Evolutionary conservation across 2,113 vertebrate species (phyloP).

Genomic region (Tiliqua scincoides): DNA sequence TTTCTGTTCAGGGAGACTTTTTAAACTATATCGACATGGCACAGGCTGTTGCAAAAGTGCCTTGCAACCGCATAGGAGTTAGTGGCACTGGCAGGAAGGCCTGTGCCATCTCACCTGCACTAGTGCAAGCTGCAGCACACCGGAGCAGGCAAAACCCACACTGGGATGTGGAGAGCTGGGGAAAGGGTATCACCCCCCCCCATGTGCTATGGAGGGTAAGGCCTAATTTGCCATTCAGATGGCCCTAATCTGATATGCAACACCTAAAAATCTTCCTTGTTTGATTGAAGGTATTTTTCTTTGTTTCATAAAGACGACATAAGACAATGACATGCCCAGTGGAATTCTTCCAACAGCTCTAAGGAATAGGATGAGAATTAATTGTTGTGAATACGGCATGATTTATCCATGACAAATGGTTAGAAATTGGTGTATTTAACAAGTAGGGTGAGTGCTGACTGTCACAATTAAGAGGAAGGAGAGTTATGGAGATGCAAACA

Average conservation of each 20-base stretch:
- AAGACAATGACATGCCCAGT: background rate
- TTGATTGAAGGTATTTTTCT: background rate
- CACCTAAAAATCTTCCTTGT: background rate
- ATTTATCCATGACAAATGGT: conserved; percentile 24
- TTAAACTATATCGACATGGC: background rate
- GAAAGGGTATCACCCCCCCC: too few relatives aligned
- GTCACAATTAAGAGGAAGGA: conserved; percentile 56
- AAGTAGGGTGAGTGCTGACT: conserved; percentile 49
- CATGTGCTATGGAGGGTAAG: too few relatives aligned
- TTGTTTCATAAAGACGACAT: background rate
- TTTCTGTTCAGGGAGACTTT: background rate
- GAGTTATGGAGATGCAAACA: conserved; percentile 69
- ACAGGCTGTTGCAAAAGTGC: background rate
- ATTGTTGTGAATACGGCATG: fast-evolving
- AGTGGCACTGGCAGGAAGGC: too few relatives aligned
- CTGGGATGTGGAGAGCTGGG: too few relatives aligned
- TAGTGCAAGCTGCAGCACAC: too few relatives aligned
- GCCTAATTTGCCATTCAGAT: too few relatives aligned
- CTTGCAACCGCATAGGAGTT: too few relatives aligned
- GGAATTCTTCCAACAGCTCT: background rate
- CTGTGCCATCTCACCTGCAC: too few relatives aligned
- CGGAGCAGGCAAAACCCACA: too few relatives aligned
- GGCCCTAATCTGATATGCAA: too few relatives aligned
- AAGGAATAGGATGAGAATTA: background rate
- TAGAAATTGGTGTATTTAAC: conserved; percentile 43